Evolutionary conservation across 2,888 invertebrate genomes (phyloP), one percentile per base, ranked within the genome.

Genomic region (Nycteola revayana): DNA sequence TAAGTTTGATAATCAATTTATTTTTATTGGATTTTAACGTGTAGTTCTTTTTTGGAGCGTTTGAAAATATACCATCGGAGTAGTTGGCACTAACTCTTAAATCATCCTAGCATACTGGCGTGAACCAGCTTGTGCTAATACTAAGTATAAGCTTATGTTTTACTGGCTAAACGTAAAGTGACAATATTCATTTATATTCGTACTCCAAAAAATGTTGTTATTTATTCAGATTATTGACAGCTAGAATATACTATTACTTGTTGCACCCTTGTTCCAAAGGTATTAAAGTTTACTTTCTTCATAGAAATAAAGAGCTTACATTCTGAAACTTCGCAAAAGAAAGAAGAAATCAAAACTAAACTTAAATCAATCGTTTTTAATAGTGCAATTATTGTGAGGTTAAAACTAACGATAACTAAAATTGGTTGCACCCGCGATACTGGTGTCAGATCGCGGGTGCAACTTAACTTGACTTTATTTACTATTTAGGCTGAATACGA

Each of bases 61-160:
- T 36, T 36, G 27, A 14, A 34, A 33, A 39, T 28, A 33, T 34
- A 33, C 21, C 32, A 31, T 36, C 24, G 27, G 32, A 28, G 29
- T 28, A 32, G 22, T 38, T 38, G 32, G 25, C 24, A 26, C 10
- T 33, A 33, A 23, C 34, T 39, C 33, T 27, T 30, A 34, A 39
- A 34, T 33, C 33, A n/a, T n/a, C n/a, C n/a, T n/a, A n/a, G n/a
- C n/a, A n/a, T n/a, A n/a, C n/a, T n/a, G n/a, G n/a, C 26, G 26
- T 26, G 30, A 39, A 39, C 29, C 27, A 39, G 26, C 9, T 33
- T 33, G 33, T 34, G 10, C 11, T 22, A 25, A 38, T 32, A 36
- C 25, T 36, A 26, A n/a, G n/a, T n/a, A n/a, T 32, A 21, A 32
- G 26, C 18, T 28, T 28, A 24, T 24, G 20, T 28, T 28, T 28